These are phyloP conservation scores for Drosophila jambulina DNA, from an alignment of 1,140 invertebrate species.

Conservation along the genomic window DNA sequence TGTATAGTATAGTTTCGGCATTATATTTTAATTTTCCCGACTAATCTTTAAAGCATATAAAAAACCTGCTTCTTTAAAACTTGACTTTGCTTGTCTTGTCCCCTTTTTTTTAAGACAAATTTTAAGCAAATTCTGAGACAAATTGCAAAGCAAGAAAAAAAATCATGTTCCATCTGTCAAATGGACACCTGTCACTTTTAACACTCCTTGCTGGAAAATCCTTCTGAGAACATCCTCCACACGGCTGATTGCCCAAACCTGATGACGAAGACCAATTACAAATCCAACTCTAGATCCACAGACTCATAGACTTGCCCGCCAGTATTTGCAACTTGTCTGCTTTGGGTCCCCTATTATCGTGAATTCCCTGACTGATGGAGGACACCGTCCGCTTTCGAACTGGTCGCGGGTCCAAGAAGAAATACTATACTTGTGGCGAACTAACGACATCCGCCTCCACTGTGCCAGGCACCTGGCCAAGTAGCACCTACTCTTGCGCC, in stretches of 20 bases:
- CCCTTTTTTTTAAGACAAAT: too few relatives aligned
- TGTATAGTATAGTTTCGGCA: too few relatives aligned
- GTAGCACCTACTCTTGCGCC: not conserved
- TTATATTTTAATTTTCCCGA: too few relatives aligned
- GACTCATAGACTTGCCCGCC: not conserved
- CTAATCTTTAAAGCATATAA: too few relatives aligned
- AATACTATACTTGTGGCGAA: not conserved
- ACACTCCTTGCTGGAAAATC: not conserved
- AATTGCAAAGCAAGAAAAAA: too few relatives aligned
- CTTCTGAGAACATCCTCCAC: not conserved
- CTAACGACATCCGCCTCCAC: not conserved
- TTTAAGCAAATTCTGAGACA: too few relatives aligned
- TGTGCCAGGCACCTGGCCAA: not conserved
- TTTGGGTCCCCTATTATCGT: not conserved
- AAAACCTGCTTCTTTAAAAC: too few relatives aligned
- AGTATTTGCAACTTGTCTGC: rapidly evolving
- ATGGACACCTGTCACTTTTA: too few relatives aligned
- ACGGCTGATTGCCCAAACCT: not conserved
- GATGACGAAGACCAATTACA: not conserved
- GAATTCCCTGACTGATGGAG: not conserved
- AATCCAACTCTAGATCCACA: not conserved
- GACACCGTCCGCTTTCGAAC: not conserved
- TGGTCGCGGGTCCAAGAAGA: not conserved
- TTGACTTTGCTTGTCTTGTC: too few relatives aligned
- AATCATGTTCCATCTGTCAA: too few relatives aligned